These are phyloP conservation scores for Neosilurus hyrtlii DNA, from an alignment of 2,797 vertebrate species.

Conservation along the genomic window DNA sequence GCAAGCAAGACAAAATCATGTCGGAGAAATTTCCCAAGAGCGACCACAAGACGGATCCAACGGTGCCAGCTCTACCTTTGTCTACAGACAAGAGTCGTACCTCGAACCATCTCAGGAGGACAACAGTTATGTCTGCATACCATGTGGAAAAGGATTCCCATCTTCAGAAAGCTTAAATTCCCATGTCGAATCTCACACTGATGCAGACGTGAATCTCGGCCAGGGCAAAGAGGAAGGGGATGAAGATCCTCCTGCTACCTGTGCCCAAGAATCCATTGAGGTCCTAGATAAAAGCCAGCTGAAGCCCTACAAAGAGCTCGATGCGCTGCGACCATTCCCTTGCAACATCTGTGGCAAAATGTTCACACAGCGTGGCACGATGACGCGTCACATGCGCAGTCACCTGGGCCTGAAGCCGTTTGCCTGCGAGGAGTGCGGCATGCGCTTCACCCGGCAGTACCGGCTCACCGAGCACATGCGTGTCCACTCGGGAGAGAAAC, in stretches of 20 bases:
- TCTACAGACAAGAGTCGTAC: conserved; percentile 90
- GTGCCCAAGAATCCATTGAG: conserved; percentile 69
- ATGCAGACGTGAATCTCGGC: conserved; percentile 91
- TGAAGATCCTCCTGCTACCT: conserved; percentile 79
- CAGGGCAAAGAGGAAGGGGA: conserved; percentile 81
- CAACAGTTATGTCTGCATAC: conserved; percentile 98
- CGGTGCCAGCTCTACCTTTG: conserved; percentile 80
- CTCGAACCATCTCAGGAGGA: conserved; percentile 89
- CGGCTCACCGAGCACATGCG: conserved; percentile 91
- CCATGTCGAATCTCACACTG: conserved; percentile 92
- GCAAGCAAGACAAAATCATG: conserved; percentile 39
- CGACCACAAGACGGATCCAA: conserved; percentile 53
- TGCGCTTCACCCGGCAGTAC: conserved; percentile 89
- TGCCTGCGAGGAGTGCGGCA: conserved; percentile 86
- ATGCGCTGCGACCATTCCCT: conserved; percentile 82
- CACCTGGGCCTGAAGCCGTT: conserved; percentile 88
- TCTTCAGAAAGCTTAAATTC: conserved; percentile 96
- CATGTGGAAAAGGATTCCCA: conserved; percentile 96
- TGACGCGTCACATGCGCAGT: conserved; percentile 90
- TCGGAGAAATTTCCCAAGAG: conserved; percentile 59
- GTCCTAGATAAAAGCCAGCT: conserved; percentile 80
- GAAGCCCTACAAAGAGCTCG: conserved; percentile 84
- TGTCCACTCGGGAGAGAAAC: conserved; percentile 88
- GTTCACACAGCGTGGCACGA: conserved; percentile 88
- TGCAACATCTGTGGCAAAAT: conserved; percentile 89